Evolutionary conservation across 2,113 vertebrate genomes (phyloP).

Genomic region (Alces alces): DNA sequence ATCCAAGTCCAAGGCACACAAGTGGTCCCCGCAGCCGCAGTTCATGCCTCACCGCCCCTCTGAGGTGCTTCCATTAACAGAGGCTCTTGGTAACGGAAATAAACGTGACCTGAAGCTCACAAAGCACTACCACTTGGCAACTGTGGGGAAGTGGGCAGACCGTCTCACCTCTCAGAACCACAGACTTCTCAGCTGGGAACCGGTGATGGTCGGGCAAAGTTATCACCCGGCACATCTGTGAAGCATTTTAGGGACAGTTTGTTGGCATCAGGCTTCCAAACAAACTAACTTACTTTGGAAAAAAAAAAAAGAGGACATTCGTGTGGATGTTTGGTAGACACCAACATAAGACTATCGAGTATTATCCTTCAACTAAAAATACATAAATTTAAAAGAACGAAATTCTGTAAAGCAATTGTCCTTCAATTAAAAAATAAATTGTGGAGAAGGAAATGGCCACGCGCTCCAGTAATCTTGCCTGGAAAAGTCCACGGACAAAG

Average conservation of each 20-base stretch:
- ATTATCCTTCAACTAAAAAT: not conserved
- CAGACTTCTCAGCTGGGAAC: not conserved
- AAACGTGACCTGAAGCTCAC: fast-evolving
- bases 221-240: fast-evolving
- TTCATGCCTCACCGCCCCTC: too few relatives aligned
- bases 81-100: fast-evolving
- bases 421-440: not conserved
- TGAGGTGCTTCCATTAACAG: fast-evolving
- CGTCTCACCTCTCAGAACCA: not conserved
- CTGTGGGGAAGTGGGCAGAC: fast-evolving
- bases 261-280: too few relatives aligned
- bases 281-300: too few relatives aligned
- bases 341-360: fast-evolving
- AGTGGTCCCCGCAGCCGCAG: fast-evolving
- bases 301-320: not conserved
- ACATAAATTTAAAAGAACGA: not conserved
- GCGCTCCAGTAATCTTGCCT: not conserved
- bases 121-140: fast-evolving
- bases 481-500: fast-evolving
- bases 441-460: not conserved
- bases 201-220: fast-evolving
- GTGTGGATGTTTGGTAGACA: not conserved
- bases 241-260: not conserved
- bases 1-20: fast-evolving
- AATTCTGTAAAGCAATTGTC: not conserved